Base-by-base conservation (phyloP, 2,888 invertebrate genomes). In the Ophion ventricosus region DNA sequence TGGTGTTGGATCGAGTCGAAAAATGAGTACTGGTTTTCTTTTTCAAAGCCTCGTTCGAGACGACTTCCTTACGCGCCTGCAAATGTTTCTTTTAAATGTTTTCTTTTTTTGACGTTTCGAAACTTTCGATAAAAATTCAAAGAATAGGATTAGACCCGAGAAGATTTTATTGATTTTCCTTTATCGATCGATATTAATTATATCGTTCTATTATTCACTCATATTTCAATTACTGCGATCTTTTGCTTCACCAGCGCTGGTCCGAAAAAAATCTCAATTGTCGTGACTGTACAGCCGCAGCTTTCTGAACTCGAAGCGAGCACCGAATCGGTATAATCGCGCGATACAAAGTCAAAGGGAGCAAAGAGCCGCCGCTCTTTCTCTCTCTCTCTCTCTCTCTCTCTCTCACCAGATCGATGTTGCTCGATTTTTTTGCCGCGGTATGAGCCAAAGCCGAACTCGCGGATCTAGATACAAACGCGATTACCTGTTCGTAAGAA, bases 401-500 rank as follows among this genome's bases (percentile, higher is more conserved):
- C n/a, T n/a, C n/a, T n/a, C n/a, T n/a, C n/a, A n/a, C n/a, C n/a
- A n/a, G 23, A 20, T 61, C 29, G 67, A 70, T 49, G 77, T 80
- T 73, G 63, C 73, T 77, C 35, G 69, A 72, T 84, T 84, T 84
- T 77, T 84, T 81, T 81, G 57, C 74, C 77, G 76, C 67, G 61
- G 83, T 76, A 67, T 70, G 54, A 29, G 35, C 75, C 63, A 76
- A 77, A 81, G 80, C 66, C 69, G 5, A 43, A 35, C 49, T 77
- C 43, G 54, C 35, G 57, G 4, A 56, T 64, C 49, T 56, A 75
- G 26, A 66, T n/a, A 35, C 26, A 54, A n/a, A 11, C 35, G n/a
- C 25, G 25, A 26, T 43, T 43, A 5, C 84, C 86, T 86, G 86
- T 84, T 80, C 83, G 77, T 80, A 82, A 57, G 40, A 63, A 69